Evolutionary conservation across 2,797 vertebrate genomes (phyloP).

Genomic region (Sebastiscus albofasciatus): DNA sequence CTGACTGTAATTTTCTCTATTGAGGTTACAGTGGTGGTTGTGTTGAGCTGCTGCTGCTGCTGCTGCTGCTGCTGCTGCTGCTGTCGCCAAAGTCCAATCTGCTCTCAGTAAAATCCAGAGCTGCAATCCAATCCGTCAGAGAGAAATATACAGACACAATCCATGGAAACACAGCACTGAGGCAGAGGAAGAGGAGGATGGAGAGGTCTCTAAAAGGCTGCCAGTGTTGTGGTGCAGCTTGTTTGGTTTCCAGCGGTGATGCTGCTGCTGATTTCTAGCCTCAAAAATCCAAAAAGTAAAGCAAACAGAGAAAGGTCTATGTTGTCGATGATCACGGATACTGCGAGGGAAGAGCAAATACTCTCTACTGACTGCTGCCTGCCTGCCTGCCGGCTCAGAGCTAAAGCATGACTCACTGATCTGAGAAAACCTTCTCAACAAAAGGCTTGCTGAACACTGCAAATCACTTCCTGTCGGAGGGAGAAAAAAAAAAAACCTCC

Average conservation of each 20-base stretch:
- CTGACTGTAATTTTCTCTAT: slow-evolving; percentile 72
- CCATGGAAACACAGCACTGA: slow-evolving; percentile 76
- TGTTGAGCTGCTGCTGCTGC: slow-evolving; percentile 57
- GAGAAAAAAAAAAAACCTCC: slow-evolving; percentile 88
- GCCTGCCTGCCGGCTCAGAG: slow-evolving; percentile 92
- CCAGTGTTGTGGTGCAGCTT: slow-evolving; percentile 66
- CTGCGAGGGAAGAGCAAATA: slow-evolving; percentile 73
- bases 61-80: slow-evolving; percentile 46
- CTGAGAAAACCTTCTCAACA: slow-evolving; percentile 99
- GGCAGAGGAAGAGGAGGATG: slow-evolving; percentile 60
- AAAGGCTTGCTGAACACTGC: slow-evolving; percentile 99
- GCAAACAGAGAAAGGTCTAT: slow-evolving; percentile 77
- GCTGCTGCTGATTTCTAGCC: slow-evolving; percentile 53
- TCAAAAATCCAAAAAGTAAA: slow-evolving; percentile 62
- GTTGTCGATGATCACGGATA: slow-evolving; percentile 70
- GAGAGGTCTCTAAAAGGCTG: slow-evolving; percentile 51
- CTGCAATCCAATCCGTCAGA: slow-evolving; percentile 73
- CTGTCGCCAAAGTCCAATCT: slow-evolving; percentile 70
- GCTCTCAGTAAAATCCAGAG: slow-evolving; percentile 74
- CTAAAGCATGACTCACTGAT: slow-evolving; percentile 98
- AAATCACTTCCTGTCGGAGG: slow-evolving; percentile 98
- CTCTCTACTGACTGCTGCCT: slow-evolving; percentile 79
- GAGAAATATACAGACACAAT: slow-evolving; percentile 75
- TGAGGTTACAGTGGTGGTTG: slow-evolving; percentile 71
- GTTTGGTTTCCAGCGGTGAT: slow-evolving; percentile 65